Conservation (phyloP, 1,140 invertebrate genomes). For the Drosophila bipectinata region DNA sequence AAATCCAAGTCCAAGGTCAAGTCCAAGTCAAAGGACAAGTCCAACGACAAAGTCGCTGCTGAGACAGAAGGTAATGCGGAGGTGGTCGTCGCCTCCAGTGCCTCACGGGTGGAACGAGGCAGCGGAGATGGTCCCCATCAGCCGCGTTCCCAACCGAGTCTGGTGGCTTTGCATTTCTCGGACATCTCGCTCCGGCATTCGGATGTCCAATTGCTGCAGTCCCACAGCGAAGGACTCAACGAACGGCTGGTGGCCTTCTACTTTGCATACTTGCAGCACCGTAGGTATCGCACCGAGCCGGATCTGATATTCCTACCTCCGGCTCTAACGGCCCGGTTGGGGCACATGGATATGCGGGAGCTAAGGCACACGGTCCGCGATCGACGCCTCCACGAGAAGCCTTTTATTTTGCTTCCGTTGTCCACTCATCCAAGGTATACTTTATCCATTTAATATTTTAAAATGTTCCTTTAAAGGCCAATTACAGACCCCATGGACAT, state of each 20-base stretch:
- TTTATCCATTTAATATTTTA: too few species aligned
- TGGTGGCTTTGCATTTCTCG: constrained; percentile 27
- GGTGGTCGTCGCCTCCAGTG: neutral
- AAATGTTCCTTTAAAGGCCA: too few species aligned
- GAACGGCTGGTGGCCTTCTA: constrained; percentile 40
- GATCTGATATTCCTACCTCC: constrained; percentile 37
- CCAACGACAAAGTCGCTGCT: neutral
- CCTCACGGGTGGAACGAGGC: neutral
- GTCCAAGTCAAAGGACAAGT: neutral
- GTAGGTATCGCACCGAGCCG: constrained; percentile 8
- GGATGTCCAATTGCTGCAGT: constrained; percentile 36
- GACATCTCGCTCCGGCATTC: constrained; percentile 28
- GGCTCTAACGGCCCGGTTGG: neutral
- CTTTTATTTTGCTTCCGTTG: constrained; percentile 43
- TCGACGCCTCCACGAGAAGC: constrained; percentile 11
- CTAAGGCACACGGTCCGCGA: constrained; percentile 1
- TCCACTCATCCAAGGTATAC: neutral
- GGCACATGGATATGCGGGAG: constrained; percentile 1
- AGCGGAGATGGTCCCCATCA: constrained; percentile 1
- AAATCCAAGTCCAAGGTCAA: constrained; percentile 1
- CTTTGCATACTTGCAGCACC: constrained; percentile 33
- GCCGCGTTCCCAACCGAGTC: neutral
- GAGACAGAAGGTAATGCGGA: neutral
- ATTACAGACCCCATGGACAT: constrained; percentile 10
- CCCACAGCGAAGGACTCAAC: constrained; percentile 14